phyloP scores from a whole-genome alignment of 1,140 invertebrate species.

The Trichonephila inaurata region DNA sequence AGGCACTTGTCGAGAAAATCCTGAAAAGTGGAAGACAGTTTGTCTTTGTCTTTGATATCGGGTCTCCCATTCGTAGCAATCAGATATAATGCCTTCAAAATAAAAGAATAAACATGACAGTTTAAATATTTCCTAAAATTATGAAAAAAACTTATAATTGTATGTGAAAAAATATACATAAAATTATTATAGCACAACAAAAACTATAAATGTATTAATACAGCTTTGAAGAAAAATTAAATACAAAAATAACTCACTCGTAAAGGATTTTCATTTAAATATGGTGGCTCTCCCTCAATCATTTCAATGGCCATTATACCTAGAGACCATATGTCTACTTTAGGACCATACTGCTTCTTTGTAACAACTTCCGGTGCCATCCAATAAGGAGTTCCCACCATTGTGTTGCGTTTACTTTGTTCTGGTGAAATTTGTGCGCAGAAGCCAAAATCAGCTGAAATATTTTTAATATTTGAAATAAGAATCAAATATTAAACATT shows the following conservation, averaged over 20 bases:
- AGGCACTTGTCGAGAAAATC: conserved; percentile 85
- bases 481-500: neutral
- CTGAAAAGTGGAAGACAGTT: conserved; percentile 86
- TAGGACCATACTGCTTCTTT: conserved; percentile 85
- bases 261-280: conserved; percentile 97
- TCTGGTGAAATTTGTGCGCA: conserved; percentile 89
- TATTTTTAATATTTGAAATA: neutral
- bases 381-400: conserved; percentile 92
- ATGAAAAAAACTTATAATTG: neutral
- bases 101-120: neutral
- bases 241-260: conserved; percentile 20
- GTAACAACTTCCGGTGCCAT: conserved; percentile 90
- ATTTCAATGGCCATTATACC: conserved; percentile 99
- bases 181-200: neutral
- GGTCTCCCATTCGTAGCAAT: conserved; percentile 98
- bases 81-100: conserved; percentile 90
- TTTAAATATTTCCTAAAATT: neutral
- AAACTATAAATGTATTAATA: neutral
- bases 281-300: conserved; percentile 99
- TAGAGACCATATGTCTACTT: conserved; percentile 85
- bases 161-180: neutral
- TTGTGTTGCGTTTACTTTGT: conserved; percentile 94
- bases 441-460: conserved; percentile 94
- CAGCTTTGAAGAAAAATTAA: neutral
- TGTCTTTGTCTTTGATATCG: conserved; percentile 91